These are phyloP conservation scores for Conus betulinus DNA, from an alignment of 1,140 invertebrate species.

Conservation along the genomic window DNA sequence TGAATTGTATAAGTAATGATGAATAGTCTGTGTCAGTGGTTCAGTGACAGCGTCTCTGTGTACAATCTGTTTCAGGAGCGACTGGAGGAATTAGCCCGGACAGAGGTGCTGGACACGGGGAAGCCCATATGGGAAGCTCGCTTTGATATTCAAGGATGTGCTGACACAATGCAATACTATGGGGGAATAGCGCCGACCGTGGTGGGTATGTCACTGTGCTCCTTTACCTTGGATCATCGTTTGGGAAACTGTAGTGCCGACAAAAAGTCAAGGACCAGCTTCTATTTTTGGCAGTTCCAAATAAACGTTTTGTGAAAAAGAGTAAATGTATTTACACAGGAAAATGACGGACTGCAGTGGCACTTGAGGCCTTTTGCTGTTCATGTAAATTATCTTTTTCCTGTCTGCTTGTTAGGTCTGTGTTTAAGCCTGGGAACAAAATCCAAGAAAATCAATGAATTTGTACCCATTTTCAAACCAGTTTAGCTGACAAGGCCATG, in stretches of 20 bases:
- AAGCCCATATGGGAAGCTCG: slow-evolving; percentile 79
- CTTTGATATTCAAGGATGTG: slow-evolving; percentile 76
- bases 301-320: not conserved
- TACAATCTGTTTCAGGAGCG: slow-evolving; percentile 56
- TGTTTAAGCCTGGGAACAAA: too few species aligned
- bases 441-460: too few species aligned
- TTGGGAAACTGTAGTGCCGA: not conserved
- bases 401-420: too few species aligned
- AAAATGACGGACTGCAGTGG: not conserved
- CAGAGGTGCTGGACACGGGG: slow-evolving; percentile 77
- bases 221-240: not conserved
- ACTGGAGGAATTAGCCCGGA: slow-evolving; percentile 70
- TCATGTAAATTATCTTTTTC: too few species aligned
- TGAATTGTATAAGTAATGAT: too few species aligned
- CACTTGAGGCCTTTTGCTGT: too few species aligned
- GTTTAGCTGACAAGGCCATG: too few species aligned
- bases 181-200: slow-evolving; percentile 73
- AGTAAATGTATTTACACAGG: not conserved
- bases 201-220: slow-evolving; percentile 50
- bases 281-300: not conserved
- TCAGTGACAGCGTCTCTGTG: not conserved
- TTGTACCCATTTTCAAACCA: too few species aligned
- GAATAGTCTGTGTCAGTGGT: too few species aligned
- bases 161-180: slow-evolving; percentile 77
- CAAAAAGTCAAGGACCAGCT: too few species aligned